These are phyloP conservation scores for Neomorphus geoffroyi DNA, from an alignment of 2,797 vertebrate species.

Conservation along the genomic window DNA sequence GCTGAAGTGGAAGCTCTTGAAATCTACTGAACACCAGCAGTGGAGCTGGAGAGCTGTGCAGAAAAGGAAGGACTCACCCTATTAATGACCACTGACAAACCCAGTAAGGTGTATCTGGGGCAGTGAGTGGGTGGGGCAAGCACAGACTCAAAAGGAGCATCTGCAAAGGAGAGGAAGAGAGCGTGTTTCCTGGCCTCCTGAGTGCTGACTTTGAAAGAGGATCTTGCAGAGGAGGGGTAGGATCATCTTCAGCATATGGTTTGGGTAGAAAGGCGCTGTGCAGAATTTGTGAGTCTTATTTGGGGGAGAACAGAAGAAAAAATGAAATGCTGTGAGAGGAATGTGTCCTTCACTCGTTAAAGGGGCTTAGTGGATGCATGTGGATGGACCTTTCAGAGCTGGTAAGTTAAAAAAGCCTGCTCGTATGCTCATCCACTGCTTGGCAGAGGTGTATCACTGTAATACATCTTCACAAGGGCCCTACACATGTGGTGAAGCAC, in stretches of 20 bases:
- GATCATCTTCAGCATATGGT: not conserved
- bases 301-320: not conserved
- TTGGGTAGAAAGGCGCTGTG: not conserved
- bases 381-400: not conserved
- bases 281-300: not conserved
- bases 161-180: not conserved
- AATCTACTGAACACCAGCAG: not conserved
- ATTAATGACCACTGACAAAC: not conserved
- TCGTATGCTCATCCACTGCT: not conserved
- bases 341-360: not conserved
- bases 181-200: not conserved
- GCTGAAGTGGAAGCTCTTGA: not conserved
- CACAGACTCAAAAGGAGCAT: not conserved
- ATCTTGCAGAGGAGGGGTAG: not conserved
- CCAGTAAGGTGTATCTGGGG: not conserved
- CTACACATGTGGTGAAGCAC: accelerated
- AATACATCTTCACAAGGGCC: not conserved
- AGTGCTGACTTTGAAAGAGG: accelerated
- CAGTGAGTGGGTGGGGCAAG: not conserved
- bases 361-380: not conserved
- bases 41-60: not conserved
- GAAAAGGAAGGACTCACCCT: not conserved
- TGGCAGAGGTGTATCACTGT: not conserved
- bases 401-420: not conserved
- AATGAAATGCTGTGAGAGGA: not conserved